Conservation (phyloP, 1,140 invertebrate species). For the Heliconius melpomene region DNA sequence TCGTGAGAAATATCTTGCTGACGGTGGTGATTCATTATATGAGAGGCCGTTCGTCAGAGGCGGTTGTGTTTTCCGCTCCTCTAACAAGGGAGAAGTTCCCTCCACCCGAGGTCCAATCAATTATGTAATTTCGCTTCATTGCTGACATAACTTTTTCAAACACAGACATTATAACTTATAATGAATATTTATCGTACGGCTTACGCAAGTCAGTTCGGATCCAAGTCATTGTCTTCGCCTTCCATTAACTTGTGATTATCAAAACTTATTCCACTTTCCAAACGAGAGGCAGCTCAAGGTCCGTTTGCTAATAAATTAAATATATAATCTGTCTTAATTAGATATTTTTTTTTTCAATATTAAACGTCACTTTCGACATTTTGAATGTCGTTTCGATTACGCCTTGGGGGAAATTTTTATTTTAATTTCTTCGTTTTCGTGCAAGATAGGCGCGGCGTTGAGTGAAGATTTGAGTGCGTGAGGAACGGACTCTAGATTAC, state of each 20-base stretch:
- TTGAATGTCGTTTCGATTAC: not conserved
- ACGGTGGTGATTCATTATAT: too few relatives aligned
- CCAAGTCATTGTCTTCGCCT: not conserved
- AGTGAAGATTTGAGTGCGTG: too few relatives aligned
- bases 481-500: too few relatives aligned
- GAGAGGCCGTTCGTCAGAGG: too few relatives aligned
- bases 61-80: too few relatives aligned
- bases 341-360: not conserved
- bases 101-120: too few relatives aligned
- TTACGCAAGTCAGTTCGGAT: not conserved
- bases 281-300: not conserved
- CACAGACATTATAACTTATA: not conserved
- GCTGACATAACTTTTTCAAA: not conserved
- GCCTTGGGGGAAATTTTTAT: too few relatives aligned
- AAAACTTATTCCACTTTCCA: not conserved
- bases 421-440: too few relatives aligned
- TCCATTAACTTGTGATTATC: constrained; percentile 2
- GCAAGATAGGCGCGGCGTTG: too few relatives aligned
- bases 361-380: not conserved
- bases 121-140: not conserved
- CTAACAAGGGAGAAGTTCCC: too few relatives aligned
- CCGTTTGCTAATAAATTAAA: constrained; percentile 1
- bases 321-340: not conserved
- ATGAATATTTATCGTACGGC: not conserved
- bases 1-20: too few relatives aligned